A percentile compares a stretch with the other conserved stretches of the same genome.
These are phyloP conservation scores for Triplophysa siluroides DNA, from an alignment of 2,113 vertebrate species.

Conservation along the genomic window DNA sequence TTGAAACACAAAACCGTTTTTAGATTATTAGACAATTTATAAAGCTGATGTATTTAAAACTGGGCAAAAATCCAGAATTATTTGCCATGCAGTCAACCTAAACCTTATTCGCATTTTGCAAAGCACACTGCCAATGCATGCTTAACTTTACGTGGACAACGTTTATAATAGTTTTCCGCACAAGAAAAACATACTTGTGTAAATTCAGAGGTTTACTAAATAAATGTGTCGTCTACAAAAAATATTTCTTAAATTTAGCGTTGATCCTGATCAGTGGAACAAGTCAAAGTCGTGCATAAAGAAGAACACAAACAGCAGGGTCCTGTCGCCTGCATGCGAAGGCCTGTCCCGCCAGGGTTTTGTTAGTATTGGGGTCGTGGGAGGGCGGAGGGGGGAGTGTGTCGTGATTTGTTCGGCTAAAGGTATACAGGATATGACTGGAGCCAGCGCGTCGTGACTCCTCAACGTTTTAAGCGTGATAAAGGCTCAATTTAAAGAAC, in stretches of 20 bases:
- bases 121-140: no score
- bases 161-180: neutral
- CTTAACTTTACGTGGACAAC: no score
- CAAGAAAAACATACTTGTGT: neutral
- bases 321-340: slow-evolving; percentile 67
- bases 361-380: slow-evolving; percentile 67
- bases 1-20: no score
- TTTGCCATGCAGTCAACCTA: no score
- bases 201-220: neutral
- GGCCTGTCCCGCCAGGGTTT: slow-evolving; percentile 62
- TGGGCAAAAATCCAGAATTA: no score
- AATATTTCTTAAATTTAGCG: no score
- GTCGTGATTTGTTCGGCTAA: slow-evolving; percentile 79
- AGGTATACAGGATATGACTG: slow-evolving; percentile 87
- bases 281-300: slow-evolving; percentile 69
- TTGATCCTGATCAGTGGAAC: slow-evolving; percentile 21
- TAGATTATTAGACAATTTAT: no score
- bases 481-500: slow-evolving; percentile 53
- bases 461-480: slow-evolving; percentile 66
- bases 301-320: slow-evolving; percentile 73
- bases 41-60: no score
- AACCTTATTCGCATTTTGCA: no score
- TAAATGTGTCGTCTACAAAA: neutral
- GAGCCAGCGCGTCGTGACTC: slow-evolving; percentile 87
- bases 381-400: slow-evolving; percentile 56